phyloP scores from a whole-genome alignment of 2,797 vertebrate genomes.

The Acanthurus lineatus region DNA sequence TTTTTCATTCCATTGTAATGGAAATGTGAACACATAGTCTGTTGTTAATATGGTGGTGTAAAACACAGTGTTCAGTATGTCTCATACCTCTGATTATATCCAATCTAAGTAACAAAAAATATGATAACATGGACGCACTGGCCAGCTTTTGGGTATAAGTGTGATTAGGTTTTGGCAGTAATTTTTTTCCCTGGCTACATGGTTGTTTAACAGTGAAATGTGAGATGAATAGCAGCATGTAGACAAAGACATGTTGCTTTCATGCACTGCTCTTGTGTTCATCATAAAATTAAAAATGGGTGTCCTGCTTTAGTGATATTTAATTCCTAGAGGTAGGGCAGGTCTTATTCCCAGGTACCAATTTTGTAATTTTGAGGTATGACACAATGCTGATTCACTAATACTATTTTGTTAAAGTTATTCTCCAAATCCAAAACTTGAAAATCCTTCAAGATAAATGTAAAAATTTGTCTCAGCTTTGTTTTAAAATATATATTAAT shows the following conservation, averaged over 20 bases:
- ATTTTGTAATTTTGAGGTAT: background rate
- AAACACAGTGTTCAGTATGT: background rate
- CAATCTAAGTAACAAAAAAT: background rate
- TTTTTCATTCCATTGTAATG: background rate
- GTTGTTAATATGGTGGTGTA: slow-evolving; percentile 6
- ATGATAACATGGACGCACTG: slow-evolving; percentile 8
- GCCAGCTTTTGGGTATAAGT: background rate
- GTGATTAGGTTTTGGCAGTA: background rate
- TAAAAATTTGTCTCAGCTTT: background rate
- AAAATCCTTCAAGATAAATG: slow-evolving; percentile 13
- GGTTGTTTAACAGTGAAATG: background rate
- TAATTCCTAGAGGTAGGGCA: slow-evolving; percentile 7
- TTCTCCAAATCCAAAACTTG: background rate
- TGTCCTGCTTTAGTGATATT: background rate
- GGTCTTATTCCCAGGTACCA: background rate
- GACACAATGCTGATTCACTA: slow-evolving; percentile 2
- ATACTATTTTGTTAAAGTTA: background rate
- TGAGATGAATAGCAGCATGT: background rate
- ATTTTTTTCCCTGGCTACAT: background rate
- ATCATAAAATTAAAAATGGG: background rate
- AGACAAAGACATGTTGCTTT: background rate
- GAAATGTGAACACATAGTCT: background rate
- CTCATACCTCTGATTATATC: background rate
- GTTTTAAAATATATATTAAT: background rate
- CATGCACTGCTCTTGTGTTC: background rate